Conservation (phyloP, 1,140 invertebrate species). For the Sarcophaga bullata region DNA sequence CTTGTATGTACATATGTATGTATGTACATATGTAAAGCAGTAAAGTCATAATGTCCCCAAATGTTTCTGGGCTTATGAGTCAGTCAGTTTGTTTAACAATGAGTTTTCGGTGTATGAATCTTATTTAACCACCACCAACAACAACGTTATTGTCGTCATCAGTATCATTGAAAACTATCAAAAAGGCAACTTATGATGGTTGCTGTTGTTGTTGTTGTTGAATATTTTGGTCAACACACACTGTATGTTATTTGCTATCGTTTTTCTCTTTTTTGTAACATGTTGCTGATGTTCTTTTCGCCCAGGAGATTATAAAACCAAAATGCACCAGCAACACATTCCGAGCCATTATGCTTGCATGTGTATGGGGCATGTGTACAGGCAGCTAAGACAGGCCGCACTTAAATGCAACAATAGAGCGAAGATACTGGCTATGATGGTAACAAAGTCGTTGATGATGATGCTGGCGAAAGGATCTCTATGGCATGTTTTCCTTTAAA, state of each 20-base stretch:
- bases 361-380: not conserved
- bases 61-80: too few relatives aligned
- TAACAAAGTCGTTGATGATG: not conserved
- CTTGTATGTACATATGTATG: not conserved
- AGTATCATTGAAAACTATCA: not conserved
- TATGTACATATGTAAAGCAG: not conserved
- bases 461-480: not conserved
- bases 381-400: not conserved
- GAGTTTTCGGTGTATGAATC: not conserved
- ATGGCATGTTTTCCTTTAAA: not conserved
- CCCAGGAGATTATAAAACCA: slow-evolving; percentile 15
- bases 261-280: too few relatives aligned
- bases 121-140: not conserved
- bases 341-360: not conserved
- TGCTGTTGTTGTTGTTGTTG: too few relatives aligned
- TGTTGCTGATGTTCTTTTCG: not conserved
- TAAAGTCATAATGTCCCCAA: too few relatives aligned
- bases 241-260: not conserved
- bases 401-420: not conserved
- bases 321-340: not conserved
- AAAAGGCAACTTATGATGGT: slow-evolving; percentile 17
- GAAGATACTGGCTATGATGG: too few relatives aligned
- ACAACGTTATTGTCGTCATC: too few relatives aligned
- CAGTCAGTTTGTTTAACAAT: not conserved
- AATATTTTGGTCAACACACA: not conserved